A percentile compares a stretch with the other conserved stretches of the same genome.
phyloP scores from a whole-genome alignment of 2,888 invertebrate species.

The Morpho deidamia region DNA sequence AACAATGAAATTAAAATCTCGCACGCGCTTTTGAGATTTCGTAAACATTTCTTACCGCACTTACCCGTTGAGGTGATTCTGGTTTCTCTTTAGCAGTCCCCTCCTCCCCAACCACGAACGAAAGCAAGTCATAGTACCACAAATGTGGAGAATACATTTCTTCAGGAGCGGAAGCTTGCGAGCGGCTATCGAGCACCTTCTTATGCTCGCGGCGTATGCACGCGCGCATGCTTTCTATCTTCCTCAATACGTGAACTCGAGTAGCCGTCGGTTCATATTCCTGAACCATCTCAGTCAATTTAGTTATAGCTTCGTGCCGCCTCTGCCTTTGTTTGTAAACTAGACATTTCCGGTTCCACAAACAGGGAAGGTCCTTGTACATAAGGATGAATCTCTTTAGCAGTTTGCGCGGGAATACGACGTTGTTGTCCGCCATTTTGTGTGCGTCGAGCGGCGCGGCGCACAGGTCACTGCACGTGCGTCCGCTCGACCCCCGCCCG shows the following conservation, averaged over 20 bases:
- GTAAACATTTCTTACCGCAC: not conserved
- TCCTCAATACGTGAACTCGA: constrained; percentile 57
- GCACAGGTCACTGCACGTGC: constrained; percentile 52
- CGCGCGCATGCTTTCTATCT: constrained; percentile 65
- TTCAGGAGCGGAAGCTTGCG: constrained; percentile 34
- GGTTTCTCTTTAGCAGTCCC: constrained; percentile 28
- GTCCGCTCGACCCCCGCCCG: constrained; percentile 14
- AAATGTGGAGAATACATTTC: constrained; percentile 53
- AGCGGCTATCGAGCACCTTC: constrained; percentile 45
- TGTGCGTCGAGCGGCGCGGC: constrained; percentile 55
- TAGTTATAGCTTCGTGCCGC: constrained; percentile 51
- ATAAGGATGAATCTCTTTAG: constrained; percentile 49
- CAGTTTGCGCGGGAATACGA: constrained; percentile 55
- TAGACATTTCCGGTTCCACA: constrained; percentile 50
- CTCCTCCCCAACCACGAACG: constrained; percentile 48
- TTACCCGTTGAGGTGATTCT: constrained; percentile 17
- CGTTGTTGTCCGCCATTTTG: constrained; percentile 40
- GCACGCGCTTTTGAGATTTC: no score
- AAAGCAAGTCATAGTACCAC: constrained; percentile 53
- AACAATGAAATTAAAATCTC: no score
- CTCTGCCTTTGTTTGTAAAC: constrained; percentile 53
- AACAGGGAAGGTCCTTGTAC: constrained; percentile 51
- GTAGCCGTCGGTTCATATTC: constrained; percentile 56
- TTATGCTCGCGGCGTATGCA: constrained; percentile 60
- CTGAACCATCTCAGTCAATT: constrained; percentile 53